phyloP scores from a whole-genome alignment of 2,797 vertebrate species.

The Siniperca obscura region DNA sequence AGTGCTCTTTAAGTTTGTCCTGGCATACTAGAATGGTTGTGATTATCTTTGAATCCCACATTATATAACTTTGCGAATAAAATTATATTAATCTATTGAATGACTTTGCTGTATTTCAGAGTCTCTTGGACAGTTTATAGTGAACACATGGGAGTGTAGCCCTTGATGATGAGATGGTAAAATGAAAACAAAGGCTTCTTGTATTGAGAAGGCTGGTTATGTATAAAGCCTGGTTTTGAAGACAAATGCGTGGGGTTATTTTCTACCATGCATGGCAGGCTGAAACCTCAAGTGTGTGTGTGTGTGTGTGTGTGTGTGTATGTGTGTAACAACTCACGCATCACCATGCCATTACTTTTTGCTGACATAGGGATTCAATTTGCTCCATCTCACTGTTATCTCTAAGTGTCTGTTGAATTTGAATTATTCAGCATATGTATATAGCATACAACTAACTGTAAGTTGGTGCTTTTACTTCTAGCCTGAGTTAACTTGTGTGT shows the following conservation, averaged over 20 bases:
- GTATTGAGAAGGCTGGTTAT: slow-evolving; percentile 47
- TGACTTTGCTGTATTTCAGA: slow-evolving; percentile 42
- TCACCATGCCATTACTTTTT: slow-evolving; percentile 8
- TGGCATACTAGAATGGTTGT: slow-evolving; percentile 11
- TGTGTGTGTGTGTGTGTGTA: neutral
- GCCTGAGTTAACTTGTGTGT: neutral
- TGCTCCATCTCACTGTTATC: neutral
- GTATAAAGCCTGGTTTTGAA: slow-evolving; percentile 58
- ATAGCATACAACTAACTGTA: neutral
- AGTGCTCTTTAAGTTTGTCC: neutral
- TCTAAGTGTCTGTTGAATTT: neutral
- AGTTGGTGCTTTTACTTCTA: neutral
- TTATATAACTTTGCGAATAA: slow-evolving; percentile 40
- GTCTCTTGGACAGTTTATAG: slow-evolving; percentile 40
- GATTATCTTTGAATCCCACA: slow-evolving; percentile 33
- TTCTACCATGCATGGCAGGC: slow-evolving; percentile 51
- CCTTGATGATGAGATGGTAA: slow-evolving; percentile 53
- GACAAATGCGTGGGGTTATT: slow-evolving; percentile 51
- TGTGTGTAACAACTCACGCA: slow-evolving; percentile 33
- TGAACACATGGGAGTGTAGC: slow-evolving; percentile 41
- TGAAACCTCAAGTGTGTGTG: slow-evolving; percentile 39
- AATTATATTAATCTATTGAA: slow-evolving; percentile 24
- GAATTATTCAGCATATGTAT: neutral
- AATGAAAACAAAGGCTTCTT: slow-evolving; percentile 73
- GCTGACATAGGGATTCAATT: slow-evolving; percentile 20